Conservation (phyloP, 2,888 invertebrate genomes). For the Notodonta ziczac region DNA sequence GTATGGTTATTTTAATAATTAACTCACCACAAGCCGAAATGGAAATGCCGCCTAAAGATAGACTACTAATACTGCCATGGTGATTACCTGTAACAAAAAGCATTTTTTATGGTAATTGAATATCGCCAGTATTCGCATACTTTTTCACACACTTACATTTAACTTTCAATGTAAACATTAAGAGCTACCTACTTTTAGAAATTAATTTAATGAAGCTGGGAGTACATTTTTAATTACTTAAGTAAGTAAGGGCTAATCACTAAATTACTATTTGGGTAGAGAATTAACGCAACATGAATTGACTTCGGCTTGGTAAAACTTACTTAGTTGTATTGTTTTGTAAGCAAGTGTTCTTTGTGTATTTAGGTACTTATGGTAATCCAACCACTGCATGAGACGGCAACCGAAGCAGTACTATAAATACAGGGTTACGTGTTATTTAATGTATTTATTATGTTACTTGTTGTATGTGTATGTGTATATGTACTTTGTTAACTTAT, state of each 20-base stretch:
- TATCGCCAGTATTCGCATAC: not conserved
- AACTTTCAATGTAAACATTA: no score
- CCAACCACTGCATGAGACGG: no score
- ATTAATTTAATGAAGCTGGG: constrained; percentile 3
- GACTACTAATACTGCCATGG: constrained; percentile 48
- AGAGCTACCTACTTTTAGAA: not conserved
- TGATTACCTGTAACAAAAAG: constrained; percentile 56
- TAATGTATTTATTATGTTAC: no score
- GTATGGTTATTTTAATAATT: not conserved
- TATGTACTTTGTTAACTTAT: no score
- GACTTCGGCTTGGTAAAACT: not conserved
- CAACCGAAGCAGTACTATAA: no score
- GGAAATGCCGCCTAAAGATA: constrained; percentile 44
- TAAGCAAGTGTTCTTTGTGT: no score
- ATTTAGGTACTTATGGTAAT: no score
- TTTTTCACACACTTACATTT: not conserved
- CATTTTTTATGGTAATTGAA: not conserved
- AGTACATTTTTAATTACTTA: constrained; percentile 1
- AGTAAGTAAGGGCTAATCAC: constrained; percentile 5
- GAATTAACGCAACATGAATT: constrained; percentile 3
- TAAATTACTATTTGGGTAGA: constrained; percentile 5
- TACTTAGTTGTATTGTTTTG: no score
- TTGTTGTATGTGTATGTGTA: no score
- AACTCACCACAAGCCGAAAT: constrained; percentile 60
- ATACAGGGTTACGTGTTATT: no score